A percentile compares a stretch with the other conserved stretches of the same genome.
These are phyloP conservation scores for Drosophila sturtevanti DNA, from an alignment of 1,140 invertebrate species.

Conservation along the genomic window DNA sequence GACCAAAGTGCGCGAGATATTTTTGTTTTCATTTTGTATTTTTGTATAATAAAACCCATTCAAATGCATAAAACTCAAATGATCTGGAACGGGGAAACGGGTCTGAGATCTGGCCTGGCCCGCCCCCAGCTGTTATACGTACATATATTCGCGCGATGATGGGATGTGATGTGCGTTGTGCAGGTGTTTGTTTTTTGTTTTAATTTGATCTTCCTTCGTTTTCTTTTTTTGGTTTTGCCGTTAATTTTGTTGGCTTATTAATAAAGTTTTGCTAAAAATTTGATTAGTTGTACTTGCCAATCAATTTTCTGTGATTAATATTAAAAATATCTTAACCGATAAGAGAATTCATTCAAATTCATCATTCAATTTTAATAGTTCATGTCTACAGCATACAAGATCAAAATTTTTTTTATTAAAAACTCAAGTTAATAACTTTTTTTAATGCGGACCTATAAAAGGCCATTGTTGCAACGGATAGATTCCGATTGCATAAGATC, in stretches of 20 bases:
- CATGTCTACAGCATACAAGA: no score
- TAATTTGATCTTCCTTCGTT: not conserved
- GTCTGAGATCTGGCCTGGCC: not conserved
- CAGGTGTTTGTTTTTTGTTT: constrained; percentile 1
- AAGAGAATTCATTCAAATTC: no score
- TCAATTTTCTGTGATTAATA: no score
- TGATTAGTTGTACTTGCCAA: not conserved
- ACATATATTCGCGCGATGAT: not conserved
- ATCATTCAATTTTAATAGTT: no score
- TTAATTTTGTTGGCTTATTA: not conserved
- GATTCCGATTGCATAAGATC: no score
- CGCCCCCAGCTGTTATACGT: not conserved
- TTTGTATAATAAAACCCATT: constrained; percentile 22
- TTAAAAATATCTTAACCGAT: no score
- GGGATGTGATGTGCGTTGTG: not conserved
- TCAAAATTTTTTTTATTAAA: no score
- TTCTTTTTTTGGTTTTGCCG: not conserved
- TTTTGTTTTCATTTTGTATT: constrained; percentile 23
- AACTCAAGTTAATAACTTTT: no score
- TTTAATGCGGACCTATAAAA: no score
- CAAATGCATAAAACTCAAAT: constrained; percentile 1
- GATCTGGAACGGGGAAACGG: constrained; percentile 4
- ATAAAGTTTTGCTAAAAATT: not conserved
- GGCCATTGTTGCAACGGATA: no score
- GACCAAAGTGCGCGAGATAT: constrained; percentile 1